Base-by-base conservation (phyloP, 2,797 vertebrate genomes). In the Champsocephalus esox region DNA sequence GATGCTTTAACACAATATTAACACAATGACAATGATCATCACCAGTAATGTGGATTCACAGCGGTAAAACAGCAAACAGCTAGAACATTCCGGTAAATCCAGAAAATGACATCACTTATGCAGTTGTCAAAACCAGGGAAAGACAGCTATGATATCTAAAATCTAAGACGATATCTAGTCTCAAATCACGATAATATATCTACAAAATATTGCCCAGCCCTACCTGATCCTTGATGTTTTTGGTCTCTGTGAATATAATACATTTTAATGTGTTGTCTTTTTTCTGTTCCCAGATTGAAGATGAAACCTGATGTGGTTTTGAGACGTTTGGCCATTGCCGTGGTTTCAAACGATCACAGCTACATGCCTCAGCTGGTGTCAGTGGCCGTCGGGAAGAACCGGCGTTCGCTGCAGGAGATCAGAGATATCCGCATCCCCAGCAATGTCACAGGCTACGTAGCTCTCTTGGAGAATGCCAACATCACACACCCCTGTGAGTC, bases 341-440 rank as follows among this genome's bases (percentile, higher is more conserved):
- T 99, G 79, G 96, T 96, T 2, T 95, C 97, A 17, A 97, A 93
- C 0, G 98, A 99, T 94, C 98, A 99, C 95, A 99, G 98, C 85
- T 99, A 99, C 90, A 99, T 99, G 98, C 98, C 98, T 9, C 98
- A 99, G 93, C 95, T 99, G 77, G 97, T 99, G 21, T 98, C 97
- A 0, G 96, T 99, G 3, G 96, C 97, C 0, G 97, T 98, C 73
- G 98, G 98, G 11, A 97, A 96, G 85, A 98, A 89, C 70, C 94
- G 96, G 34, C 92, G 93, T 54, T 96, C 95, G 50, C 93, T 99
- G 58, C 96, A 98, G 94, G 98, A 99, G 89, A 97, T 99, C 92
- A 94, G 96, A 75, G 97, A 99, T 6, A 95, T 99, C 87, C 97
- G 98, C 88, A 98, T 99, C 92, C 97, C 98, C 67, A 98, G 97